Base-by-base conservation (phyloP, 1,140 invertebrate genomes). In the Drosophila pectinifera region DNA sequence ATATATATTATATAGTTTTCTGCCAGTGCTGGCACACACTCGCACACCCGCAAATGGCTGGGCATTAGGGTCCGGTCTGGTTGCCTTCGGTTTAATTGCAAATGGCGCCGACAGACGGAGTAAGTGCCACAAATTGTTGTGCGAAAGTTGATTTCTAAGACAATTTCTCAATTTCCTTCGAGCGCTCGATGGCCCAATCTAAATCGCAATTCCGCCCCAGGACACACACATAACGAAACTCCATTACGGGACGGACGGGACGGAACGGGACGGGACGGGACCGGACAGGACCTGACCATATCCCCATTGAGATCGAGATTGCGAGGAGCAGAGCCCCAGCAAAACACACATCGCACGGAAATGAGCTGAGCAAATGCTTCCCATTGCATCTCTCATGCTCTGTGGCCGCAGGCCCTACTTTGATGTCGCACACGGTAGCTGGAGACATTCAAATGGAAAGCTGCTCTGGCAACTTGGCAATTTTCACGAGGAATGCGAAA, bases 311-410 rank as follows among this genome's bases (percentile, higher is more conserved):
- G 41, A 34, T 20, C n/a, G 38, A 16, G 24, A 62, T 57, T 62
- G 51, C 10, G 51, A 31, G 26, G 18, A n/a, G n/a, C n/a, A n/a
- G 28, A 11, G 10, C 22, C n/a, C 41, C n/a, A 38, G 24, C 24
- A 28, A 62, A 31, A n/a, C 41, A 20, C 36, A 54, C 14, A 18
- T 36, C 24, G 31, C 46, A 69, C 38, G 63, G 64, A 70, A 69
- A 70, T 70, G 24, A 70, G 64, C 64, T 70, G 67, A 24, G 51
- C 48, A 42, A 70, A 56, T 69, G 67, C 41, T 56, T 70, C 41
- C 63, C 64, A 70, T 56, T 69, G 64, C 67, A 56, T 69, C 38
- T 67, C 63, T 41, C 14, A 63, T 49, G 10, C 34, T 43, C 65
- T 43, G n/a, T 65, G 20, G 13, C 61, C 61, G 20, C 34, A 64